Percentiles rank a stretch among this genome's conserved stretches.
Evolutionary conservation across 2,797 vertebrate species (phyloP).

Genomic region (Oryzias dopingdopingensis): DNA sequence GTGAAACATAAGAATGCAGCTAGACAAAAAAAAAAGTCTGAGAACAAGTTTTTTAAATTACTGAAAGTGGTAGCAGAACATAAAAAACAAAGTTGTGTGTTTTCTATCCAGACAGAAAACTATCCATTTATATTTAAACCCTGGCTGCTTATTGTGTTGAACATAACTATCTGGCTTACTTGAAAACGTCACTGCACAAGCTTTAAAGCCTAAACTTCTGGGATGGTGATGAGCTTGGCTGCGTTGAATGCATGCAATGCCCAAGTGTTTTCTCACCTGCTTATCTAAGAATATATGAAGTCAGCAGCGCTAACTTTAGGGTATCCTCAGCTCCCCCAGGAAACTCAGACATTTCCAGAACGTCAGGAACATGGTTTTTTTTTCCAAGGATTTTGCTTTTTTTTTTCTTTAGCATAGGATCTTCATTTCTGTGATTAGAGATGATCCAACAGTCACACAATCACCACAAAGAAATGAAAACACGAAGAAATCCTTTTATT

Average conservation of each 20-base stretch:
- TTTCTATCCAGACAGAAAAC: neutral
- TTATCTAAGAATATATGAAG: conserved; percentile 43
- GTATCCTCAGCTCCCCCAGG: conserved; percentile 35
- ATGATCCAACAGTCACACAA: conserved; percentile 50
- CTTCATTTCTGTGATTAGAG: conserved; percentile 31
- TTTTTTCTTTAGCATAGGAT: conserved; percentile 19
- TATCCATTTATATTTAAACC: conserved; percentile 19
- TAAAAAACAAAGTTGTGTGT: neutral
- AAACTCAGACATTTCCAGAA: conserved; percentile 35
- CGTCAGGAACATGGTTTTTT: conserved; percentile 28
- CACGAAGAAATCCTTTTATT: conserved; percentile 31
- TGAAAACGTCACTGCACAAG: conserved; percentile 29
- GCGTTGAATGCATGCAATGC: conserved; percentile 44
- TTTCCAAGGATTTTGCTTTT: conserved; percentile 15
- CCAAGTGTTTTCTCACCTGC: conserved; percentile 48
- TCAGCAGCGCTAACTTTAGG: conserved; percentile 43
- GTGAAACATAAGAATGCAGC: too few relatives aligned
- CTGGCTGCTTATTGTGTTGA: conserved; percentile 10
- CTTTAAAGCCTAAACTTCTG: conserved; percentile 48
- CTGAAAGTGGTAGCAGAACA: neutral
- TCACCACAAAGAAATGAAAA: conserved; percentile 33
- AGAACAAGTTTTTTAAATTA: too few relatives aligned
- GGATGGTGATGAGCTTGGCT: conserved; percentile 39
- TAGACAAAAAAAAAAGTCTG: too few relatives aligned
- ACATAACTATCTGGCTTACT: conserved; percentile 26